phyloP scores from a whole-genome alignment of 2,797 vertebrate genomes.

The Sphaeramia orbicularis region DNA sequence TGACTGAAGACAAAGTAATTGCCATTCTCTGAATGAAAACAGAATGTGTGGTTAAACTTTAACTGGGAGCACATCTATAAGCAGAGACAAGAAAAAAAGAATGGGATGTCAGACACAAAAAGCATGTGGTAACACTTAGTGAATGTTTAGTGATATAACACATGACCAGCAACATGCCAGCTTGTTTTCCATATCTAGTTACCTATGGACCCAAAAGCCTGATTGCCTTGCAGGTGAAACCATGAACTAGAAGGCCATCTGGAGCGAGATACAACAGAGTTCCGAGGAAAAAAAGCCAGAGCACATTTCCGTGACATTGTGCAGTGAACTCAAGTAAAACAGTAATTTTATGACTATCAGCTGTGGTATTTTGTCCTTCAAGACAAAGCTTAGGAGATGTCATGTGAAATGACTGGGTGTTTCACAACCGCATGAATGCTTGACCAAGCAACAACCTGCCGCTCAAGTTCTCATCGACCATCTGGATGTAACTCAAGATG shows the following conservation, averaged over 20 bases:
- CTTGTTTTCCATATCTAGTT: constrained; percentile 42
- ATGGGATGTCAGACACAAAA: constrained; percentile 38
- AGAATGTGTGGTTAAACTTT: constrained; percentile 10
- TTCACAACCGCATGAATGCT: constrained; percentile 46
- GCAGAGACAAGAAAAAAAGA: constrained; percentile 22
- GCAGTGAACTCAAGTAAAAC: constrained; percentile 51
- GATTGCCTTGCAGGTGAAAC: constrained; percentile 61
- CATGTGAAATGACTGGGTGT: constrained; percentile 48
- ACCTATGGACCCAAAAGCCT: constrained; percentile 22
- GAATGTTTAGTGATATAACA: constrained; percentile 46
- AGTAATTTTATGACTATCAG: constrained; percentile 43
- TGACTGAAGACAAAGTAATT: not conserved
- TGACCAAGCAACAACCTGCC: constrained; percentile 52
- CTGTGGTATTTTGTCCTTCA: not conserved
- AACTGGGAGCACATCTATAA: constrained; percentile 12
- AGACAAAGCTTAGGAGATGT: constrained; percentile 46
- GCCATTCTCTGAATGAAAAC: constrained; percentile 3
- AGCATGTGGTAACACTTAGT: constrained; percentile 61
- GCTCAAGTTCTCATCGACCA: constrained; percentile 66
- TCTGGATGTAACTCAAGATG: constrained; percentile 77
- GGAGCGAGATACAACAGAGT: constrained; percentile 30
- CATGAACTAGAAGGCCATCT: constrained; percentile 60
- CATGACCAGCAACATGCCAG: constrained; percentile 48
- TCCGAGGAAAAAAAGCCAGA: constrained; percentile 67
- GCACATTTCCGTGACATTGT: constrained; percentile 55